phyloP scores from a whole-genome alignment of 2,888 invertebrate genomes.

The Spialia ferax region DNA sequence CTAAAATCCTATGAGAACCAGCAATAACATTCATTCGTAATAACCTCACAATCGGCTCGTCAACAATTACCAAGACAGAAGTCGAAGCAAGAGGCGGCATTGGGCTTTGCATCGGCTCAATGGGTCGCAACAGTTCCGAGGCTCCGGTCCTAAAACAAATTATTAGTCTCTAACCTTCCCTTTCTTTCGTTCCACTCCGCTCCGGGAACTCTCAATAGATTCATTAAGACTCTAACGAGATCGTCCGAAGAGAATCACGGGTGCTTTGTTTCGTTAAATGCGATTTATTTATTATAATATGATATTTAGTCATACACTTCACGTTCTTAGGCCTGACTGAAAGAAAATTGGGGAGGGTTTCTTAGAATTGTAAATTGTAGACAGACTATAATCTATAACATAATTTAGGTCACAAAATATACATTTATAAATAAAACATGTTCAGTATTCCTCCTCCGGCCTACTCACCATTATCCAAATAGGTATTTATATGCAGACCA shows the following conservation, averaged over 20 bases:
- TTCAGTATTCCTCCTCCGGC: neutral
- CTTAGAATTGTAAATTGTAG: conserved; percentile 25
- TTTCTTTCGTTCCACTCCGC: conserved; percentile 74
- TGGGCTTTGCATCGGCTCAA: conserved; percentile 59
- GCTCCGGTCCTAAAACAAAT: conserved; percentile 69
- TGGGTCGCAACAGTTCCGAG: conserved; percentile 56
- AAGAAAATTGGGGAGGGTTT: neutral
- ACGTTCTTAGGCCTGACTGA: conserved; percentile 31
- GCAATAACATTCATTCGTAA: conserved; percentile 24
- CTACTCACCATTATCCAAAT: too few species aligned
- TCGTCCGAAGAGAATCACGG: conserved; percentile 79
- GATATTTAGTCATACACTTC: conserved; percentile 52
- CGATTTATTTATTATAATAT: conserved; percentile 74
- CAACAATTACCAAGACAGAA: conserved; percentile 31
- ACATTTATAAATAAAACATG: neutral
- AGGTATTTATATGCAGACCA: too few species aligned
- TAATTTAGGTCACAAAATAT: conserved; percentile 1
- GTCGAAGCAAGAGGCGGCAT: conserved; percentile 44
- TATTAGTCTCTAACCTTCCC: conserved; percentile 74
- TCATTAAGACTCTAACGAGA: conserved; percentile 85
- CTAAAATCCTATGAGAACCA: neutral
- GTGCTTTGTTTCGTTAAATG: conserved; percentile 81
- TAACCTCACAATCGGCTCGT: conserved; percentile 26
- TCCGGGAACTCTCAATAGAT: conserved; percentile 83
- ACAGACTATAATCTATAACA: conserved; percentile 10